Percentiles rank a stretch among this genome's conserved stretches.
Evolutionary conservation across 1,140 invertebrate genomes (phyloP).

Genomic region (Drosophila varians): DNA sequence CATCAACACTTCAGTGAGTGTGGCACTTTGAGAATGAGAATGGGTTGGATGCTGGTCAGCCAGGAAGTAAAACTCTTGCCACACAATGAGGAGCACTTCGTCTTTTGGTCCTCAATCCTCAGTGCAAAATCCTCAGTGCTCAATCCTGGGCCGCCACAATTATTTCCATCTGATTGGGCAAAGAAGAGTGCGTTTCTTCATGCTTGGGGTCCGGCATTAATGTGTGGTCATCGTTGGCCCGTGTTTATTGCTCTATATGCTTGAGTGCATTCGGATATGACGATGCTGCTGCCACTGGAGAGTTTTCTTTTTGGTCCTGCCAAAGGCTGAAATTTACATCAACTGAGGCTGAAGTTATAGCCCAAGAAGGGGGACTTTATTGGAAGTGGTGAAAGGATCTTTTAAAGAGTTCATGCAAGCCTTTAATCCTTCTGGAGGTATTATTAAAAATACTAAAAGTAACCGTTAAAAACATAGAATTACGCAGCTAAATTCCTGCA

Average conservation of each 20-base stretch:
- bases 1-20: slow-evolving; percentile 78
- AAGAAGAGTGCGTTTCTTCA: slow-evolving; percentile 71
- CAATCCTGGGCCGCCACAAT: slow-evolving; percentile 59
- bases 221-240: slow-evolving; percentile 70
- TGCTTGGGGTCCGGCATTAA: slow-evolving; percentile 42
- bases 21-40: slow-evolving; percentile 9
- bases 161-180: slow-evolving; percentile 81
- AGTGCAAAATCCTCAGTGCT: not conserved
- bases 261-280: slow-evolving; percentile 68
- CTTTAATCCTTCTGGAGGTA: not conserved
- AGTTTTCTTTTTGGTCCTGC: slow-evolving; percentile 20
- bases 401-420: not conserved
- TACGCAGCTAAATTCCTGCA: slow-evolving; percentile 36
- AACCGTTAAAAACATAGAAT: slow-evolving; percentile 26
- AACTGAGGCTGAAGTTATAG: not conserved
- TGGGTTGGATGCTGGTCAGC: slow-evolving; percentile 32
- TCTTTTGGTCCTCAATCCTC: slow-evolving; percentile 42
- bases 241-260: slow-evolving; percentile 77
- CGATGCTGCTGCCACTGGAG: slow-evolving; percentile 32
- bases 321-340: slow-evolving; percentile 24
- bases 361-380: slow-evolving; percentile 3
- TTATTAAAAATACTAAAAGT: slow-evolving; percentile 2
- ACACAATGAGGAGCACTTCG: slow-evolving; percentile 65
- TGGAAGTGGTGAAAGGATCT: not conserved
- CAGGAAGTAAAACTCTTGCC: slow-evolving; percentile 17